These are phyloP conservation scores for Petroica traversi DNA, from an alignment of 2,113 vertebrate species.

Conservation along the genomic window DNA sequence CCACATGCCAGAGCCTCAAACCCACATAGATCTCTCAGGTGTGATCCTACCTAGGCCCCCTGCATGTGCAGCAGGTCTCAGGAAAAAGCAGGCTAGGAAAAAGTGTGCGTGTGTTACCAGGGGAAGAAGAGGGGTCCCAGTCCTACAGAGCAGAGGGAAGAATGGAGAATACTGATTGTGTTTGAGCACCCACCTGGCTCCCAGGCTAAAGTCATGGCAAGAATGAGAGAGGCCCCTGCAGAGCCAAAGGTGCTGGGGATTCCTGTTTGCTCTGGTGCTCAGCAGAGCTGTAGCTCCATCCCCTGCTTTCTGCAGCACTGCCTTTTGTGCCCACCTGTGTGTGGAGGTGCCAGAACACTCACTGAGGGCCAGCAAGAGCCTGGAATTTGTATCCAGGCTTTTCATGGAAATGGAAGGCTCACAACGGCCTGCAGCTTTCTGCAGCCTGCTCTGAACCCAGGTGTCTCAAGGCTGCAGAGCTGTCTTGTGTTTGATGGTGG, in stretches of 20 bases:
- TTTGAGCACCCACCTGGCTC: neutral
- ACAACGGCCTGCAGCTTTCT: neutral
- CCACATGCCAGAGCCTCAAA: neutral
- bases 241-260: neutral
- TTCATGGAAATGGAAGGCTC: neutral
- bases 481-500: neutral
- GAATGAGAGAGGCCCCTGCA: neutral
- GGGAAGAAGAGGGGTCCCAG: neutral
- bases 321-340: neutral
- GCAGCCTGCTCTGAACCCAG: neutral
- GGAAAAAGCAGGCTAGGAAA: neutral
- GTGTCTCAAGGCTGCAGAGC: neutral
- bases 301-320: neutral
- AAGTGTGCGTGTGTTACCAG: neutral
- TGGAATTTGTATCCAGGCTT: neutral
- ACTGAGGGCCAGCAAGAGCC: neutral
- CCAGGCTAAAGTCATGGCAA: neutral
- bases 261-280: neutral
- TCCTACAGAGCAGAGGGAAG: neutral
- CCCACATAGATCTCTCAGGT: too few relatives aligned
- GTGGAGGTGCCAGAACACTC: neutral
- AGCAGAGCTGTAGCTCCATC: neutral
- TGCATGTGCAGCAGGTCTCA: neutral
- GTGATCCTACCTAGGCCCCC: neutral
- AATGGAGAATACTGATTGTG: rapidly evolving